Base-by-base conservation (phyloP, 2,113 vertebrate species). In the Semicossyphus pulcher region DNA sequence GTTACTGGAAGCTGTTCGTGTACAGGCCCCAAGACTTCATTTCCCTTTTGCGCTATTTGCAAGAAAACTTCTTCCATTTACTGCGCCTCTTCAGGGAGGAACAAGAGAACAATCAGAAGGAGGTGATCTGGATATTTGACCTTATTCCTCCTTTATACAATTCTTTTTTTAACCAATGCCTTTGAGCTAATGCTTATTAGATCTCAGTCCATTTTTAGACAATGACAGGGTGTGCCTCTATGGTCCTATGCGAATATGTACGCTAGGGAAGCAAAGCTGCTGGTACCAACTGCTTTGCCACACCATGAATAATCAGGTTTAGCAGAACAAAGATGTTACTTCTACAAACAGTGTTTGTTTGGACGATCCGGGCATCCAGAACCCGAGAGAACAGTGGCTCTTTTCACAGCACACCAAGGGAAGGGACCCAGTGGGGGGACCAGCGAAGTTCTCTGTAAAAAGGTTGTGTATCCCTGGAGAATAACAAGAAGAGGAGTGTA, bases 271-370 rank as follows among this genome's bases (percentile, higher is more conserved):
- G 59, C 42, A 83, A 60, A 83, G 62, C 69, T 75, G 56, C 53
- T 80, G 73, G 72, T 77, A 78, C 64, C 56, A 76, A 49, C 53
- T 71, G 23, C 45, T 70, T 80, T 48, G 39, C 61, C 53, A 31
- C 74, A 72, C 76, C 72, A 73, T 84, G 83, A 80, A 82, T 87
- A 90, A 92, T 92, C 75, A 81, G 54, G 42, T 81, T 78, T 45
- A 79, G 69, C 36, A 76, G 73, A 89, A 91, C 87, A 91, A 92
- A 92, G 86, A 76, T 65, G 67, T 60, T 65, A 36, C 23, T 59
- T 86, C 80, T 76, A 79, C 78, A 76, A 84, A 72, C 75, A 66
- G 51, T 64, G 80, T 70, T 87, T 79, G 81, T 89, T 69, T 86
- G 65, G 66, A 71, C 9, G 60, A 76, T 74, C 37, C 67, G 47